A percentile compares a stretch with the other conserved stretches of the same genome.
These are phyloP conservation scores for Terebella lapidaria DNA, from an alignment of 2,888 invertebrate genomes.

Conservation along the genomic window DNA sequence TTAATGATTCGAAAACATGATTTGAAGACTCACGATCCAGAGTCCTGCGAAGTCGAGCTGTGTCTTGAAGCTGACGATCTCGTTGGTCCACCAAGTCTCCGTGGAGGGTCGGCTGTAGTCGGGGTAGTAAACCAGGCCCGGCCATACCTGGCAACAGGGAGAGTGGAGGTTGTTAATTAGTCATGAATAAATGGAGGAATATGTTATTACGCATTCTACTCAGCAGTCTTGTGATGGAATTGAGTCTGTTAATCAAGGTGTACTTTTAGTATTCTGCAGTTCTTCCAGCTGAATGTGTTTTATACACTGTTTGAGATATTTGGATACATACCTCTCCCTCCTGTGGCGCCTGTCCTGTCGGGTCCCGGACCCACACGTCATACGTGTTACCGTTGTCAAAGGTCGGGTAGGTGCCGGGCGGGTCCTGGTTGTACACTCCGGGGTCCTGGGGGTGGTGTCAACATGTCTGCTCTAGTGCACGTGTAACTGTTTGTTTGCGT, in stretches of 20 bases:
- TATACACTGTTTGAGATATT: too few species aligned
- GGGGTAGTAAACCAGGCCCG: slow-evolving; percentile 17
- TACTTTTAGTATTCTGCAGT: too few species aligned
- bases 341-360: neutral
- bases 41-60: slow-evolving; percentile 28
- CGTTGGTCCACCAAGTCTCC: slow-evolving; percentile 7
- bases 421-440: neutral
- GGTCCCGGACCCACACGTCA: neutral
- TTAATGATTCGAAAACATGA: too few species aligned
- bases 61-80: slow-evolving; percentile 11
- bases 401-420: neutral
- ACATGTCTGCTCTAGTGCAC: too few species aligned
- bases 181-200: too few species aligned
- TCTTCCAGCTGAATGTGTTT: too few species aligned
- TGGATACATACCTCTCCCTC: slow-evolving; percentile 1
- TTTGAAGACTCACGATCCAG: slow-evolving; percentile 37
- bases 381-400: neutral
- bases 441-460: neutral
- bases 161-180: too few species aligned
- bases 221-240: too few species aligned
- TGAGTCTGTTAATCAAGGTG: too few species aligned
- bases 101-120: slow-evolving; percentile 18
- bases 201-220: too few species aligned
- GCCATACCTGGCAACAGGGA: slow-evolving; percentile 26
- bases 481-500: too few species aligned